Conservation (phyloP, 1,140 invertebrate genomes). For the Polypedilum vanderplanki region DNA sequence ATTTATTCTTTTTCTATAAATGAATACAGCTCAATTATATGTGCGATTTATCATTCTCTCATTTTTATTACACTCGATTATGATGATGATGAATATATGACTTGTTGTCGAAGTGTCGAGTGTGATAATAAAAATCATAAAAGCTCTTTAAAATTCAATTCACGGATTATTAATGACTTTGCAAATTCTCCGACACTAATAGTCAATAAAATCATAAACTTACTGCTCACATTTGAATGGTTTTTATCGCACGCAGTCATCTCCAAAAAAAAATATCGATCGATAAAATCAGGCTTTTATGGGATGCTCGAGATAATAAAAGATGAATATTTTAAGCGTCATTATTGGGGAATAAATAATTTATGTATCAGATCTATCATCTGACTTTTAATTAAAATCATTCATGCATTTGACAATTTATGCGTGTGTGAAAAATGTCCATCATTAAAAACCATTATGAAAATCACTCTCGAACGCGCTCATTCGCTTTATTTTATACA, state of each 20-base stretch:
- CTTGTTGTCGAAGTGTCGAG: not conserved
- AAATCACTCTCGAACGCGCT: constrained; percentile 21
- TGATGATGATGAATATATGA: not conserved
- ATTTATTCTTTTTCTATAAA: not conserved
- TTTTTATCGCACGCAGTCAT: not conserved
- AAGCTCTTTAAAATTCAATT: too few relatives aligned
- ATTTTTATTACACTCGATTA: not conserved
- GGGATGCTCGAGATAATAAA: not conserved
- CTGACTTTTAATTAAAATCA: not conserved
- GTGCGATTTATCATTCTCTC: not conserved
- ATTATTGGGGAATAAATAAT: not conserved
- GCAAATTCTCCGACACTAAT: constrained; percentile 4
- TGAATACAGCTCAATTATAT: not conserved
- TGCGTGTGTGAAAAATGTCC: not conserved
- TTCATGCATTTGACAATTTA: not conserved
- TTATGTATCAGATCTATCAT: constrained; percentile 23
- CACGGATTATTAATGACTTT: constrained; percentile 12
- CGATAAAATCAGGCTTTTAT: not conserved
- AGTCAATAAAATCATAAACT: not conserved
- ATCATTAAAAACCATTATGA: constrained; percentile 24
- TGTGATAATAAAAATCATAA: not conserved
- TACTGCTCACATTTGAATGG: not conserved
- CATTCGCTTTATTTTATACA: not conserved
- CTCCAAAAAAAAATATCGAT: not conserved
- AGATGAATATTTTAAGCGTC: not conserved